Base-by-base conservation (phyloP, 2,888 invertebrate species). In the Pinctada fucata region DNA sequence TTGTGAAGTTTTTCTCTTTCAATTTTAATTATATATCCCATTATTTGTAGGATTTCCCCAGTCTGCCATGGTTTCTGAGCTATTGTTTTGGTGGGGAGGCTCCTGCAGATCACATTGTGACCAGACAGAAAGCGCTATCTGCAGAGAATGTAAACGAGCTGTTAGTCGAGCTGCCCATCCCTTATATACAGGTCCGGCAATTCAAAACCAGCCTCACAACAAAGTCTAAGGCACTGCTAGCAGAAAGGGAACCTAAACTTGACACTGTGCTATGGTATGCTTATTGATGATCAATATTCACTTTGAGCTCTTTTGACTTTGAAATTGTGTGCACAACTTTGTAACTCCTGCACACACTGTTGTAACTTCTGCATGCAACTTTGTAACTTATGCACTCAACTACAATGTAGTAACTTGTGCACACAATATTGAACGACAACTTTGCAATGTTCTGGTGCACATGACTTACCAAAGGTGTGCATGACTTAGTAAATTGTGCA, bases 191-290 rank as follows among this genome's bases (percentile, higher is more conserved):
- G 50, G 75, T 91, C 2, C 91, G 89, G 75, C 69, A 85, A 63
- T 82, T 84, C 67, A 85, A 87, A 50, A 79, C 76, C 10, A 77
- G 84, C 3, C 83, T 92, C 73, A 91, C 87, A 2, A 79, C 83
- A 3, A 86, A 88, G n/a, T 88, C 91, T 0, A 92, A 92, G 78
- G 84, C 81, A 8, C 84, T 84, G 50, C 89, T 92, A 52, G 91
- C 91, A 3, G 78, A 76, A 3, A 86, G 88, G 71, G 89, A 90
- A 78, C 76, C 83, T 2, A 90, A 88, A 70, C 82, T 92, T 49
- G 91, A 92, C 79, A 89, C 89, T 13, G 83, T 92, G 8, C 73
- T 92, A n/a, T 92, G 92, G 92, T 91, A 80, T 82, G 87, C 81
- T 50, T 31, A 8, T 72, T 13, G 48, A 16, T 69, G 10, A 45